Percentiles rank a stretch among this genome's conserved stretches.
These are phyloP conservation scores for Cremastinae sp. DNA, from an alignment of 2,888 invertebrate genomes.

Conservation along the genomic window DNA sequence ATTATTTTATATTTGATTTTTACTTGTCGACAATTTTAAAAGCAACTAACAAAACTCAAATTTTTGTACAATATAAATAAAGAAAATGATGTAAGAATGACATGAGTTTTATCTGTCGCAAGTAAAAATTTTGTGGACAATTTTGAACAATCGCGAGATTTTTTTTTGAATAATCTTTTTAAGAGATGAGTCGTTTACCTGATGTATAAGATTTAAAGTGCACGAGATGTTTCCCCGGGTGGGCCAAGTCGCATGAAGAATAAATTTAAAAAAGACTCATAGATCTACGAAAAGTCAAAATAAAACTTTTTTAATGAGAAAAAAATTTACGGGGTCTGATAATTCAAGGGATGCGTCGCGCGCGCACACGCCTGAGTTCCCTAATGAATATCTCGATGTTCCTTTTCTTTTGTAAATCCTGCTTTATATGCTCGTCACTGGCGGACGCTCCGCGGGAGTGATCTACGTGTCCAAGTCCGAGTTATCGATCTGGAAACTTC, in stretches of 20 bases:
- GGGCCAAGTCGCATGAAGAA: slow-evolving; percentile 39
- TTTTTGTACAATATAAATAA: too few species aligned
- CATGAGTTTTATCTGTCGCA: too few species aligned
- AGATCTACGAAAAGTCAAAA: slow-evolving; percentile 31
- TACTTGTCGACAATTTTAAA: too few species aligned
- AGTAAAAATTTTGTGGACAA: too few species aligned
- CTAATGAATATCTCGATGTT: slow-evolving; percentile 66
- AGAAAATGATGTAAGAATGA: too few species aligned
- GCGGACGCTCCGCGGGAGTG: slow-evolving; percentile 29
- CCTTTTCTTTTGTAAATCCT: slow-evolving; percentile 51
- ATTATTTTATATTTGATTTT: too few species aligned
- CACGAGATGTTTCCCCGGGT: slow-evolving; percentile 31
- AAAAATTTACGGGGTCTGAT: slow-evolving; percentile 26
- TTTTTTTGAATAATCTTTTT: background rate
- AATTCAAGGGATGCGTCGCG: slow-evolving; percentile 51
- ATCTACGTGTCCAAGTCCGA: slow-evolving; percentile 52
- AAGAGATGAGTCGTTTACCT: background rate
- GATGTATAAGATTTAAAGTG: background rate
- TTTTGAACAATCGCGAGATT: too few species aligned
- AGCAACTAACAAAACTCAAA: too few species aligned
- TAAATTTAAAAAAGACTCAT: slow-evolving; percentile 36
- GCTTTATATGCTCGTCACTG: slow-evolving; percentile 67
- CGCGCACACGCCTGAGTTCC: slow-evolving; percentile 52
- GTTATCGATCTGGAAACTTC: slow-evolving; percentile 10
- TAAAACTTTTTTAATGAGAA: slow-evolving; percentile 23